Conservation (phyloP, 2,797 vertebrate genomes). For the Danionella dracula region DNA sequence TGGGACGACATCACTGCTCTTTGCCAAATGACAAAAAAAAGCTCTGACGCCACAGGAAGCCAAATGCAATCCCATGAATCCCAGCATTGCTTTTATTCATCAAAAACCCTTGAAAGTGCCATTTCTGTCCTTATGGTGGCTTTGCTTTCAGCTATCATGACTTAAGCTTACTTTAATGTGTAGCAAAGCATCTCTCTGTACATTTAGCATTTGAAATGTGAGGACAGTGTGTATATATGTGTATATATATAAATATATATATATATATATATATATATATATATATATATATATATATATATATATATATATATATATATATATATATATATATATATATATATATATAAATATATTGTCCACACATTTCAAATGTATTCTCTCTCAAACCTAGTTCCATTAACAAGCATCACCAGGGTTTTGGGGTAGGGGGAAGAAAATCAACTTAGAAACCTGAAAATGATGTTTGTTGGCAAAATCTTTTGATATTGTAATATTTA, state of each 20-base stretch:
- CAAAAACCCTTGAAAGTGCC: conserved; percentile 50
- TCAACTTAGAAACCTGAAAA: conserved; percentile 66
- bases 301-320: too few species aligned
- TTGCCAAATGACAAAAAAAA: conserved; percentile 69
- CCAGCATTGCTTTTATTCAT: conserved; percentile 65
- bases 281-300: too few species aligned
- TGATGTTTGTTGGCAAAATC: conserved; percentile 72
- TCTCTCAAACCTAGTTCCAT: conserved; percentile 51
- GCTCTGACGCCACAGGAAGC: conserved; percentile 66
- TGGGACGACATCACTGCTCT: conserved; percentile 70
- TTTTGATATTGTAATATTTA: conserved; percentile 78
- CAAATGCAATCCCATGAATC: conserved; percentile 75
- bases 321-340: too few species aligned
- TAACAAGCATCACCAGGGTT: conserved; percentile 56
- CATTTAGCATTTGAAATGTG: conserved; percentile 49
- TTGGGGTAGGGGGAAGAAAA: conserved; percentile 59
- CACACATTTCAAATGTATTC: too few species aligned
- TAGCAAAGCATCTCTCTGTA: conserved; percentile 46
- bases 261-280: too few species aligned
- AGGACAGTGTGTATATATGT: conserved; percentile 26
- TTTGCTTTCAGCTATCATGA: conserved; percentile 64
- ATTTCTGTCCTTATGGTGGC: conserved; percentile 49
- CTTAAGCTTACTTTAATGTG: conserved; percentile 67
- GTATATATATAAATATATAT: too few species aligned
- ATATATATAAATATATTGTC: too few species aligned